Conservation (phyloP, 1,140 invertebrate genomes). For the Doryteuthis pealeii region DNA sequence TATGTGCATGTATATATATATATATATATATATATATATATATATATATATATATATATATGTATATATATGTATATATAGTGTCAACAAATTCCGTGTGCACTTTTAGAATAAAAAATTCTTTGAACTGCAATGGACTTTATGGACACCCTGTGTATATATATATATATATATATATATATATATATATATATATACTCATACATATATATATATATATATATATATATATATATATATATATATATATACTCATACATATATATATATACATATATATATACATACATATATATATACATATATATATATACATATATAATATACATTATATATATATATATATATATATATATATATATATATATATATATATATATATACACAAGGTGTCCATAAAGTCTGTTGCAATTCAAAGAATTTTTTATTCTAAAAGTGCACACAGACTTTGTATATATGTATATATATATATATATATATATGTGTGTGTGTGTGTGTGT, state of each 20-base stretch:
- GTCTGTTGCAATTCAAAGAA: too few relatives aligned
- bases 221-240: not conserved
- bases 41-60: not conserved
- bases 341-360: not conserved
- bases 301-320: too few relatives aligned
- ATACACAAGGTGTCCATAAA: too few relatives aligned
- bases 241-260: not conserved
- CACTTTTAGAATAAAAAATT: too few relatives aligned
- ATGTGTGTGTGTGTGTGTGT: not conserved
- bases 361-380: constrained; percentile 4
- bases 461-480: not conserved
- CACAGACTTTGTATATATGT: too few relatives aligned
- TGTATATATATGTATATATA: constrained; percentile 3
- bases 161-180: constrained; percentile 1
- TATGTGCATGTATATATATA: not conserved
- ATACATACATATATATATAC: not conserved
- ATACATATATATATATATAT: not conserved
- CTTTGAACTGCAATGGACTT: too few relatives aligned
- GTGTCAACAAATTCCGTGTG: too few relatives aligned
- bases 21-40: not conserved
- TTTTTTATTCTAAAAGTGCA: too few relatives aligned
- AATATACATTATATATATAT: too few relatives aligned
- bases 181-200: not conserved
- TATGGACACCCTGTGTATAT: too few relatives aligned
- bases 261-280: not conserved